Percentiles rank a stretch among this genome's conserved stretches.
Conservation (phyloP, 2,113 vertebrate species). For the Tragelaphus imberbis region DNA sequence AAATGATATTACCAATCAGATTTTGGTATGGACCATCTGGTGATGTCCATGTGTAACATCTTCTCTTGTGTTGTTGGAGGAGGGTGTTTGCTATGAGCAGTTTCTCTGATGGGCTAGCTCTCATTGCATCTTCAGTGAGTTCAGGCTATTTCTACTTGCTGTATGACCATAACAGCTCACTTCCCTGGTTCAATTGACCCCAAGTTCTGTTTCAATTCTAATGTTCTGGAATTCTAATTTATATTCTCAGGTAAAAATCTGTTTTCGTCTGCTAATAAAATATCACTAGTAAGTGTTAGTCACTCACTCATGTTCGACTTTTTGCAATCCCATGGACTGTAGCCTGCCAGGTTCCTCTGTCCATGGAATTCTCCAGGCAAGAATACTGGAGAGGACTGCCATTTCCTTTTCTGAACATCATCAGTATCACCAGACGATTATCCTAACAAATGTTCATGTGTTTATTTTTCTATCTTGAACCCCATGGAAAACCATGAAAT, state of each 20-base stretch:
- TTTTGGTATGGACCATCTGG: neutral
- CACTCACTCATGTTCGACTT: neutral
- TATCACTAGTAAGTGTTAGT: neutral
- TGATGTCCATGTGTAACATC: neutral
- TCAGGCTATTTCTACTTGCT: neutral
- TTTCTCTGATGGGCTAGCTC: neutral
- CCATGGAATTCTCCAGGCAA: neutral
- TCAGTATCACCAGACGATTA: neutral
- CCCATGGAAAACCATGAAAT: slow-evolving; percentile 8
- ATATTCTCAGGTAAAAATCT: neutral
- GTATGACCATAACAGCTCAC: neutral
- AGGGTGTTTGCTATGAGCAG: neutral
- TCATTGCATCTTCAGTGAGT: neutral
- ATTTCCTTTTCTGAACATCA: neutral
- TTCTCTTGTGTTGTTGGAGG: neutral
- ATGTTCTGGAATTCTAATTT: neutral
- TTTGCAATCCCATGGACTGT: neutral
- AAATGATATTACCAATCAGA: neutral
- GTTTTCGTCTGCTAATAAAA: slow-evolving; percentile 38
- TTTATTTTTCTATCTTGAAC: slow-evolving; percentile 36
- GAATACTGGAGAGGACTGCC: neutral
- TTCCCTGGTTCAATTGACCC: neutral
- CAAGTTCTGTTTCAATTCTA: neutral
- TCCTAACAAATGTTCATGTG: neutral
- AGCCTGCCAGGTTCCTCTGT: neutral